Percentiles rank a stretch among this genome's conserved stretches.
Conservation (phyloP, 2,113 vertebrate species). For the Atrichornis clamosus region DNA sequence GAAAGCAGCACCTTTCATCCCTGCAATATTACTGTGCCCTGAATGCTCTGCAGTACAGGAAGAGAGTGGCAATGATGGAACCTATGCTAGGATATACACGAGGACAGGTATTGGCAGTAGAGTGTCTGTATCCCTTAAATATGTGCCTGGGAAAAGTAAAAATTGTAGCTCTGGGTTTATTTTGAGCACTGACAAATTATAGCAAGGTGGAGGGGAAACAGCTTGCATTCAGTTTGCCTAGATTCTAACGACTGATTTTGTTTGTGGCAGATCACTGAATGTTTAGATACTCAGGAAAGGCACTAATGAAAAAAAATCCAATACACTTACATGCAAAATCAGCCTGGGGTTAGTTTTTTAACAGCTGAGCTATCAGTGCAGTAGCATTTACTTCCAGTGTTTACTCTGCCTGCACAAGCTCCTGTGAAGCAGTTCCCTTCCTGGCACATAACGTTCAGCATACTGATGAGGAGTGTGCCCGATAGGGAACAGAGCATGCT, state of each 20-base stretch:
- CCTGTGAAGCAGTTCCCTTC: slow-evolving; percentile 8
- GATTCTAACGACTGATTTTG: not conserved
- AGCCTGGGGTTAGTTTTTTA: not conserved
- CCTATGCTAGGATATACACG: slow-evolving; percentile 92
- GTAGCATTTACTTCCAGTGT: slow-evolving; percentile 22
- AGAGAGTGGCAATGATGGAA: slow-evolving; percentile 91
- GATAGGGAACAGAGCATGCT: slow-evolving; percentile 12
- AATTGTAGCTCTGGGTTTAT: not conserved
- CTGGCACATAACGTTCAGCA: slow-evolving; percentile 8
- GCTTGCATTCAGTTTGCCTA: not conserved
- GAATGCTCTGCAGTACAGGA: slow-evolving; percentile 93
- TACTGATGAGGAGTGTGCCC: slow-evolving; percentile 21
- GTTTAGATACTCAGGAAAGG: not conserved
- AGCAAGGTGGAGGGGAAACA: fast-evolving
- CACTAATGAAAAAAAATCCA: not conserved
- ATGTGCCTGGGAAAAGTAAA: not conserved
- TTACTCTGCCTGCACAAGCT: slow-evolving; percentile 26
- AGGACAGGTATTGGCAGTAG: slow-evolving; percentile 79
- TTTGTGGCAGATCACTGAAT: not conserved
- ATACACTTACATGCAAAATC: not conserved
- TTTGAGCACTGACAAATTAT: not conserved
- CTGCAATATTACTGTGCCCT: slow-evolving; percentile 96
- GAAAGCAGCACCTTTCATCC: slow-evolving; percentile 93
- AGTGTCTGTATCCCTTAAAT: not conserved
- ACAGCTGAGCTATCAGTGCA: not conserved